These are phyloP conservation scores for Conistra vaccinii DNA, from an alignment of 2,888 invertebrate genomes.

Conservation along the genomic window DNA sequence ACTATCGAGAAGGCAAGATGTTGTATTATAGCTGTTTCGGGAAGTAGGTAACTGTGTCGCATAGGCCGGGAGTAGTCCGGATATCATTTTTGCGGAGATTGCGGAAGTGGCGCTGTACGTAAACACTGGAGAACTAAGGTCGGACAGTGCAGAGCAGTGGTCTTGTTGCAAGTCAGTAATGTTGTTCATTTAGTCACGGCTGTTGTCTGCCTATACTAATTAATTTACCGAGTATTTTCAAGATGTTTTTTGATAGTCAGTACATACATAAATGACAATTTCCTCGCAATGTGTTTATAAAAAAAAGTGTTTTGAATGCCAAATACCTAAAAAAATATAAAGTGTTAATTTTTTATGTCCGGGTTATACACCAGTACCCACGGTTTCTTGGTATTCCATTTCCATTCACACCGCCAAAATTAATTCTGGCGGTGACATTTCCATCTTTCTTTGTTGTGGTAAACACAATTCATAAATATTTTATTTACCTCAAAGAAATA, in stretches of 20 bases:
- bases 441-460: constrained; percentile 24
- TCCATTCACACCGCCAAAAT: constrained; percentile 5
- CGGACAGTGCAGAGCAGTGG: not conserved
- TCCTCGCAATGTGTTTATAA: not conserved
- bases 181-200: not conserved
- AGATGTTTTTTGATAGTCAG: not conserved
- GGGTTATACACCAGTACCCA: not conserved
- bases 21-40: constrained; percentile 17
- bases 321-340: not conserved
- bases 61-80: constrained; percentile 24
- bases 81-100: constrained; percentile 37
- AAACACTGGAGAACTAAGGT: not conserved
- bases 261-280: not conserved
- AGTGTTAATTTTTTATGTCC: not conserved
- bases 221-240: not conserved
- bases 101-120: constrained; percentile 4
- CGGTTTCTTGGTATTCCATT: not conserved
- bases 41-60: constrained; percentile 18
- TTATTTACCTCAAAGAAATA: constrained; percentile 40
- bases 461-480: constrained; percentile 34
- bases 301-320: not conserved
- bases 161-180: not conserved
- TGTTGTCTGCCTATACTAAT: not conserved
- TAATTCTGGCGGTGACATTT: constrained; percentile 39
- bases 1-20: constrained; percentile 41